phyloP scores from a whole-genome alignment of 2,113 vertebrate genomes.

The Chlamydotis undulata region DNA sequence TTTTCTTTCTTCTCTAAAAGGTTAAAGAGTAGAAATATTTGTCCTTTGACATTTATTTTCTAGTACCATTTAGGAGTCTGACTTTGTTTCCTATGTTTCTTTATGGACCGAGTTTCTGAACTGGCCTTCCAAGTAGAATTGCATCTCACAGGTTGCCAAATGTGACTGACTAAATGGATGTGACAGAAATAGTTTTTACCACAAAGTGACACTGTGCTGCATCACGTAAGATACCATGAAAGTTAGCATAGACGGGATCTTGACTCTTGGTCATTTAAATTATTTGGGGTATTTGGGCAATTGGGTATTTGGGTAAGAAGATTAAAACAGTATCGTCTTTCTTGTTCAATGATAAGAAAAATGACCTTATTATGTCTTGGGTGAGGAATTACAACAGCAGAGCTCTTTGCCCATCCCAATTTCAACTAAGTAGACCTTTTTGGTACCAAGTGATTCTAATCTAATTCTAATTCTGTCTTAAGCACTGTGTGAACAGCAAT shows the following conservation, averaged over 20 bases:
- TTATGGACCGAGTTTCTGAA: background rate
- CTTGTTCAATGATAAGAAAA: background rate
- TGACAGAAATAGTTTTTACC: background rate
- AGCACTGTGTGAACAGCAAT: background rate
- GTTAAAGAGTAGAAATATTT: background rate
- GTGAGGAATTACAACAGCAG: background rate
- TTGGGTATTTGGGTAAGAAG: background rate
- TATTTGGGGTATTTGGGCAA: background rate
- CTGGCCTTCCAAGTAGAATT: background rate
- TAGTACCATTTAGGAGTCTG: background rate
- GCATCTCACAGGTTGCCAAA: background rate
- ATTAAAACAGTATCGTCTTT: background rate
- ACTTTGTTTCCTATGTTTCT: background rate
- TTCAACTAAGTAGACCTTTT: background rate
- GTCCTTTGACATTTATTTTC: background rate
- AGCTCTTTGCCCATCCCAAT: background rate
- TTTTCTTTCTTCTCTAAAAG: background rate
- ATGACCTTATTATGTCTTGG: background rate
- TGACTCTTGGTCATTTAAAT: background rate
- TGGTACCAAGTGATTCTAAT: background rate
- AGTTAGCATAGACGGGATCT: background rate
- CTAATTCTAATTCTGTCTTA: background rate
- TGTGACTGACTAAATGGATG: accelerated
- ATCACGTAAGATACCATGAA: background rate
- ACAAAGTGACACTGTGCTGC: accelerated